phyloP scores from a whole-genome alignment of 2,797 vertebrate species.

The Steatocranus sp. region DNA sequence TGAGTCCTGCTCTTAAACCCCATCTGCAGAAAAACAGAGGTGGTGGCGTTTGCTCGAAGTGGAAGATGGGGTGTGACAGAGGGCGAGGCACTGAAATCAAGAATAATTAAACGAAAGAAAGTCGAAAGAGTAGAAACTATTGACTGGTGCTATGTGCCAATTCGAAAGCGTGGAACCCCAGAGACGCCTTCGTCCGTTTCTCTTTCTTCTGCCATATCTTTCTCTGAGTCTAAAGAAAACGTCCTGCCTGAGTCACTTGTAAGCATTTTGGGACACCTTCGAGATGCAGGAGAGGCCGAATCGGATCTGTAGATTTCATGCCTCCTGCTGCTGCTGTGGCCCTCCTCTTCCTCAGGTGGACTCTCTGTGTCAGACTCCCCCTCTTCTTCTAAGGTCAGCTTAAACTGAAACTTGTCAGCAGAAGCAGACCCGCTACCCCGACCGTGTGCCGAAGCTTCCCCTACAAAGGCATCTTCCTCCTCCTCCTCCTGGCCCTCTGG shows the following conservation, averaged over 20 bases:
- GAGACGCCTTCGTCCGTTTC: conserved; percentile 69
- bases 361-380: conserved; percentile 76
- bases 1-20: conserved; percentile 22
- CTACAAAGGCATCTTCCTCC: conserved; percentile 8
- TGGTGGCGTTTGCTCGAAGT: conserved; percentile 21
- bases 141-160: conserved; percentile 75
- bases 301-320: conserved; percentile 34
- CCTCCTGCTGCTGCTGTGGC: conserved; percentile 10
- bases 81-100: conserved; percentile 55
- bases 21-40: conserved; percentile 40
- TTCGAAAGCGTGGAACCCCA: conserved; percentile 60
- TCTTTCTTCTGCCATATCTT: conserved; percentile 53
- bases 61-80: conserved; percentile 33
- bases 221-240: conserved; percentile 54
- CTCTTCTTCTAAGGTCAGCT: conserved; percentile 84
- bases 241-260: conserved; percentile 56
- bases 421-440: neutral
- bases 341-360: conserved; percentile 65
- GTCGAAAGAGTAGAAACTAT: conserved; percentile 3
- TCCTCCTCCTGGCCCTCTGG: conserved; percentile 37
- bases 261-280: conserved; percentile 1
- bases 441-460: conserved; percentile 13
- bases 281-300: conserved; percentile 16
- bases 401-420: conserved; percentile 84
- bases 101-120: conserved; percentile 36